Percentiles rank a stretch among this genome's conserved stretches.
These are phyloP conservation scores for Thereuonema tuberculata DNA, from an alignment of 1,140 invertebrate species.

Conservation along the genomic window DNA sequence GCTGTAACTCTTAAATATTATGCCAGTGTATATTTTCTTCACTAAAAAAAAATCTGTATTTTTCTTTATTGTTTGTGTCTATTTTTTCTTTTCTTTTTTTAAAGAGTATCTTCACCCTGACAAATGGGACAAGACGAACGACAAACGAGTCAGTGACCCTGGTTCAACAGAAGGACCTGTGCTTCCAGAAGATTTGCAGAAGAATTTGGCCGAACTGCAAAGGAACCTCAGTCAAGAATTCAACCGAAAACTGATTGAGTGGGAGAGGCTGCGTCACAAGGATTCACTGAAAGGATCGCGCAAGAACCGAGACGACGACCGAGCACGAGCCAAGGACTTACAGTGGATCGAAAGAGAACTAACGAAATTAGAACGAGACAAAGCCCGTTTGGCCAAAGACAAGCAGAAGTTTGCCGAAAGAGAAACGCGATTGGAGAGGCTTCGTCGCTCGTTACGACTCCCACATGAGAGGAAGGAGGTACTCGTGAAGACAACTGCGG, in stretches of 20 bases:
- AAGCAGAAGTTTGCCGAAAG: slow-evolving; percentile 44
- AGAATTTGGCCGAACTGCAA: slow-evolving; percentile 42
- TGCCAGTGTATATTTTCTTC: no score
- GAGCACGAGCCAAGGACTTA: slow-evolving; percentile 38
- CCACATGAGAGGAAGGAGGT: slow-evolving; percentile 32
- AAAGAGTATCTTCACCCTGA: no score
- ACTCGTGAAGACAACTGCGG: slow-evolving; percentile 59
- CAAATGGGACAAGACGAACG: no score
- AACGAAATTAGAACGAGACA: slow-evolving; percentile 45
- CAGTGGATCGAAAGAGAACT: slow-evolving; percentile 44
- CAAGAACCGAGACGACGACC: slow-evolving; percentile 16
- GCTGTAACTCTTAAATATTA: no score
- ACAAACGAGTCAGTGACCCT: no score
- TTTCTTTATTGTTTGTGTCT: no score
- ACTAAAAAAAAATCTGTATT: no score
- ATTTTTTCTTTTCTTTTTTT: no score
- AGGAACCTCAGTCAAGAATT: slow-evolving; percentile 54
- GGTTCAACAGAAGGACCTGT: no score
- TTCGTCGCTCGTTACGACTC: slow-evolving; percentile 26
- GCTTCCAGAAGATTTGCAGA: slow-evolving; percentile 17
- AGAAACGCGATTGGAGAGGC: slow-evolving; percentile 44
- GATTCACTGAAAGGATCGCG: not conserved
- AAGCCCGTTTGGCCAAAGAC: slow-evolving; percentile 44
- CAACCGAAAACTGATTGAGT: slow-evolving; percentile 51
- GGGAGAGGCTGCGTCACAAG: slow-evolving; percentile 40